Conservation (phyloP, 2,113 vertebrate species). For the Marmota flaviventris region DNA sequence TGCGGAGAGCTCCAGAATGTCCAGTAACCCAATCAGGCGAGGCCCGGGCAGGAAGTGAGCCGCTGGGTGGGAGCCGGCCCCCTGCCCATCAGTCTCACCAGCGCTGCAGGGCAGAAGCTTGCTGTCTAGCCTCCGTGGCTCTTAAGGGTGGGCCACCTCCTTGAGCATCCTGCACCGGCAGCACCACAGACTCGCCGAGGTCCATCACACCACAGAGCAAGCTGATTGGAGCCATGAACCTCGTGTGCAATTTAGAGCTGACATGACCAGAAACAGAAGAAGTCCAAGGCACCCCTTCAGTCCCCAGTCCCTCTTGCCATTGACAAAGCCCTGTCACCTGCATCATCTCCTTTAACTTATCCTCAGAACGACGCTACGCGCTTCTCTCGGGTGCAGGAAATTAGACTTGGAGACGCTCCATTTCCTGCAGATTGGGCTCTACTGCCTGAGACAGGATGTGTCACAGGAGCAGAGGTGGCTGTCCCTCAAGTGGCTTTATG, state of each 20-base stretch:
- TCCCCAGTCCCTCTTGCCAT: background rate
- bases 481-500: background rate
- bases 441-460: background rate
- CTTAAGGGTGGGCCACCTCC: background rate
- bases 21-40: background rate
- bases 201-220: background rate
- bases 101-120: background rate
- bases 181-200: background rate
- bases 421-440: background rate
- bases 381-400: background rate
- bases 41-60: background rate
- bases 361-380: background rate
- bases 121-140: background rate
- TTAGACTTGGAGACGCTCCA: background rate
- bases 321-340: background rate
- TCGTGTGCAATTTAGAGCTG: background rate
- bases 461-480: background rate
- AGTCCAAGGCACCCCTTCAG: background rate
- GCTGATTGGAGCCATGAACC: background rate
- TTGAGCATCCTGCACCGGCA: background rate
- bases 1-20: conserved; percentile 28
- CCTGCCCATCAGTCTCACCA: background rate
- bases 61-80: background rate
- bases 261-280: no score
- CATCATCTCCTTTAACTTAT: background rate